Conservation (phyloP, 2,888 invertebrate genomes). For the Perizoma affinitatum region DNA sequence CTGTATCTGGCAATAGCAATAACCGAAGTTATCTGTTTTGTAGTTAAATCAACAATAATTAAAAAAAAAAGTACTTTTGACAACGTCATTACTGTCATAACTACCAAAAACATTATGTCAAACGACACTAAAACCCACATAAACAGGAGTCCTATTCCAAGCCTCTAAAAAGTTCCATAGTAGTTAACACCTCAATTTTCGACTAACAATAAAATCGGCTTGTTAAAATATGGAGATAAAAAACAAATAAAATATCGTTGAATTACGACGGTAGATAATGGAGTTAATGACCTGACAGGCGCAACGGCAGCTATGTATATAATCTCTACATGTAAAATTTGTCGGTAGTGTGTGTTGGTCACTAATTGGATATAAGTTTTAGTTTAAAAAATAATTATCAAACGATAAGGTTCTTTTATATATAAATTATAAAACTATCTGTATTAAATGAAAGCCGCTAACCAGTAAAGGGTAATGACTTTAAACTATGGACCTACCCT, state of each 20-base stretch:
- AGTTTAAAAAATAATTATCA: conserved; percentile 25
- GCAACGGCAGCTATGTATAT: conserved; percentile 51
- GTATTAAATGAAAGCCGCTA: too few species aligned
- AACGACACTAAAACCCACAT: conserved; percentile 9
- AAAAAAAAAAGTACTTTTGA: not conserved
- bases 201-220: conserved; percentile 56
- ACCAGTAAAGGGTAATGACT: too few species aligned
- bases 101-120: conserved; percentile 15
- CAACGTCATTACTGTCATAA: conserved; percentile 10
- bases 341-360: conserved; percentile 45
- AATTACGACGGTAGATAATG: conserved; percentile 62
- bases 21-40: too few species aligned
- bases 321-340: conserved; percentile 56
- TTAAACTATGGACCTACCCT: too few species aligned
- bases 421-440: too few species aligned
- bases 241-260: conserved; percentile 62
- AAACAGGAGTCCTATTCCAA: conserved; percentile 18
- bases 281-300: conserved; percentile 61
- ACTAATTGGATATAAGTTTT: conserved; percentile 52
- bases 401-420: conserved; percentile 3
- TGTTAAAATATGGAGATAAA: conserved; percentile 45
- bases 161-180: conserved; percentile 20
- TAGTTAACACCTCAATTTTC: conserved; percentile 63
- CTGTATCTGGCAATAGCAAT: too few species aligned
- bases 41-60: not conserved